Base-by-base conservation (phyloP, 2,888 invertebrate species). In the Stenolophus ochropezus region DNA sequence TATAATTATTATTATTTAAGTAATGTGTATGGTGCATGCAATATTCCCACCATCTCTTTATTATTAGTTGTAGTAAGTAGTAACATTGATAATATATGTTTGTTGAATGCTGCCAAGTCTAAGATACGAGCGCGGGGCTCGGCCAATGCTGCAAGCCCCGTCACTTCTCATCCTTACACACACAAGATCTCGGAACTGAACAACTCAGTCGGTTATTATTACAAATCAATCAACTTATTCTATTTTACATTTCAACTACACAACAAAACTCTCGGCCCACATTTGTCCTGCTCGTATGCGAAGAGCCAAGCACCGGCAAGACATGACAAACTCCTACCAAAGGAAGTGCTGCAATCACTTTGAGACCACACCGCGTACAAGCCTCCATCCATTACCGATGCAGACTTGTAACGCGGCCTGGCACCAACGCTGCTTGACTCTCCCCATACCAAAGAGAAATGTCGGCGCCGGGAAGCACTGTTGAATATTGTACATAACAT, bases 41-140 rank as follows among this genome's bases (percentile, higher is more conserved):
- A 89, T 89, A 89, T 85, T 86, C 86, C 85, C 86, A 86, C 85
- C 82, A 82, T 73, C 76, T 81, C 84, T 84, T 86, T 86, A 85
- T 86, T 87, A 86, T 87, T 89, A 88, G 88, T 89, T 87, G 88
- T 88, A 88, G 88, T 86, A 87, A 87, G 86, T 87, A 86, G 86
- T 86, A 86, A 86, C 80, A 80, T 75, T 83, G 82, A 83, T 83
- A 83, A 82, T 86, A 87, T 88, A 88, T 88, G 87, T 89, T 90
- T 89, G 89, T 89, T 89, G 88, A 71, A 89, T 89, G 90, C 90
- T 90, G 90, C 90, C 90, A 88, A 89, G 89, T 89, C 88, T 89
- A 89, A 90, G 89, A 89, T 90, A 89, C 83, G 84, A 85, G 82
- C 85, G 84, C 84, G 83, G 83, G 83, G 83, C 61, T 47, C 58